These are phyloP conservation scores for Eulacestoma nigropectus DNA, from an alignment of 2,113 vertebrate species.

Conservation along the genomic window DNA sequence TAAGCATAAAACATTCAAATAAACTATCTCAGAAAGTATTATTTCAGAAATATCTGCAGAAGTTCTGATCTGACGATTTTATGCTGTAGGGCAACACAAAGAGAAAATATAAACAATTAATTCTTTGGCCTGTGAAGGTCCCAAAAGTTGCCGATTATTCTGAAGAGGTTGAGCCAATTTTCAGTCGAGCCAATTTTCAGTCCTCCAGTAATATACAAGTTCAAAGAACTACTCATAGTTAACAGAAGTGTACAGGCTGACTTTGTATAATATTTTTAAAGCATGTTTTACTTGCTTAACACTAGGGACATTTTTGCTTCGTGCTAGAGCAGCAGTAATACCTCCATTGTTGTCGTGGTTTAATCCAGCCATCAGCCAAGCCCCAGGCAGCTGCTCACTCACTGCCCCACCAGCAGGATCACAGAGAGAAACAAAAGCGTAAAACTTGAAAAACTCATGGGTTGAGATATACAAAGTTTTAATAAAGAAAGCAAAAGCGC, in stretches of 20 bases:
- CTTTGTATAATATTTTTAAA: neutral
- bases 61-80: neutral
- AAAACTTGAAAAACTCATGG: neutral
- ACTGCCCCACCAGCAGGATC: neutral
- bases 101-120: neutral
- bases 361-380: neutral
- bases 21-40: neutral
- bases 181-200: neutral
- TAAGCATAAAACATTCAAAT: neutral
- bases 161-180: neutral
- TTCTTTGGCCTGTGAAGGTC: neutral
- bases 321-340: neutral
- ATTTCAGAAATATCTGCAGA: neutral
- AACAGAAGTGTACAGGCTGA: neutral
- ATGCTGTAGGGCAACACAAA: neutral
- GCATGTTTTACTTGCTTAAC: neutral
- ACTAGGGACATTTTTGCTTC: neutral
- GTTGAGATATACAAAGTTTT: neutral
- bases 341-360: neutral
- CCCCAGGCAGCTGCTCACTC: neutral
- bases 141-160: neutral
- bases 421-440: accelerated
- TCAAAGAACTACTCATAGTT: neutral
- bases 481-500: neutral
- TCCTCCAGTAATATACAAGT: neutral